Base-by-base conservation (phyloP, 53 echinoderm and acorn worm species). In the Temnopleurus reevesii region DNA sequence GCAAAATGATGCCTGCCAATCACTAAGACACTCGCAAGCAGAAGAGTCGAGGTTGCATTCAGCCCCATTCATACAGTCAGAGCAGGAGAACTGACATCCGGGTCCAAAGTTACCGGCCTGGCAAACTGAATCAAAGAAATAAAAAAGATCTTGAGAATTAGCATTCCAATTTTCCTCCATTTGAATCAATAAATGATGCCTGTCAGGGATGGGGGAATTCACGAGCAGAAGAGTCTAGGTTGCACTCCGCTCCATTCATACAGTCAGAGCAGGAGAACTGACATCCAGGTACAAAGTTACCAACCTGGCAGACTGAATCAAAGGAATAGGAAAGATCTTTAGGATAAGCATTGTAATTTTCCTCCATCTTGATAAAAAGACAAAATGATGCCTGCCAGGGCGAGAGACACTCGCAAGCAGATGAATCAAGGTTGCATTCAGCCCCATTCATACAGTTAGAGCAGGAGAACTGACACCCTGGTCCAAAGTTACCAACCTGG, bases 351-450 rank as follows among this genome's bases (percentile, higher is more conserved):
- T n/a, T n/a, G n/a, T n/a, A n/a, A n/a, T n/a, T n/a, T n/a, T n/a
- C n/a, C n/a, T n/a, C n/a, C n/a, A n/a, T n/a, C n/a, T n/a, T n/a
- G n/a, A n/a, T n/a, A n/a, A n/a, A n/a, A n/a, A n/a, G n/a, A n/a
- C 98, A 98, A 45, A 96, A 26, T 7, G 89, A 26, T 2, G 95
- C 95, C 17, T 54, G 91, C 93, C 94, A 98, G 9, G 95, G 95
- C 5, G 93, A 76, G 13, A 96, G 92, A 25, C 98, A 98, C n/a
- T 86, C 77, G 41, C 98, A 98, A 0, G 84, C 90, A 36, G 83
- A 83, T 4, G 66, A 55, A 3, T 91, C 89, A 1, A 9, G 29
- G 51, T 93, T 98, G 76, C 99, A 98, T 7, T 26, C 34, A 0
- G 90, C 94, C 13, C 94, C 99, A 46, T 4, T 2, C 4, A 49